Percentiles rank a stretch among this genome's conserved stretches.
These are phyloP conservation scores for Micromys minutus DNA, from an alignment of 2,113 vertebrate genomes.

Conservation along the genomic window DNA sequence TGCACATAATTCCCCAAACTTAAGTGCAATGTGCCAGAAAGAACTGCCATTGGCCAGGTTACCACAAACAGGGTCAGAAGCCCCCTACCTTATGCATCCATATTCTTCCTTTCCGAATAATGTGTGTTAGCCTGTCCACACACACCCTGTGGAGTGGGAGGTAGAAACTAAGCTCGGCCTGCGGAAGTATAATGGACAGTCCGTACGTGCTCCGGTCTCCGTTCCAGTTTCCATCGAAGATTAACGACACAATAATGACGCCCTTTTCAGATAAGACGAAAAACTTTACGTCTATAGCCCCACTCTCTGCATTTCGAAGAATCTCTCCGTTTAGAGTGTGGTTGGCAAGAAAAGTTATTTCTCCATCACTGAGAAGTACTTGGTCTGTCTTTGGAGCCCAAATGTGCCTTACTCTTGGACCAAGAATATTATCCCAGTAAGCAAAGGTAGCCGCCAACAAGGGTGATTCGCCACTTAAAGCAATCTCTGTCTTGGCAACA, in stretches of 20 bases:
- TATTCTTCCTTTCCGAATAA: constrained; percentile 97
- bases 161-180: constrained; percentile 95
- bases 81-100: constrained; percentile 97
- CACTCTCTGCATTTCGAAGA: constrained; percentile 95
- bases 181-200: constrained; percentile 95
- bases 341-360: constrained; percentile 97
- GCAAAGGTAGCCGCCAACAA: constrained; percentile 97
- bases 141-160: constrained; percentile 95
- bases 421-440: constrained; percentile 99
- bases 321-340: constrained; percentile 99
- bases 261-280: constrained; percentile 97
- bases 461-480: constrained; percentile 93
- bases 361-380: constrained; percentile 93
- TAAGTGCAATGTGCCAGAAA: not conserved
- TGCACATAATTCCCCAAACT: not conserved
- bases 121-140: constrained; percentile 95
- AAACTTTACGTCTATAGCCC: constrained; percentile 98
- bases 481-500: constrained; percentile 96
- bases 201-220: constrained; percentile 98
- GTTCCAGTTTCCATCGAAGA: constrained; percentile 98
- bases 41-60: not conserved
- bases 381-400: constrained; percentile 95
- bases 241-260: constrained; percentile 97
- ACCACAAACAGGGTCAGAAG: not conserved
- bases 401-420: constrained; percentile 96